These are phyloP conservation scores for Platerodrilus igneus DNA, from an alignment of 2,888 invertebrate genomes.

Conservation along the genomic window DNA sequence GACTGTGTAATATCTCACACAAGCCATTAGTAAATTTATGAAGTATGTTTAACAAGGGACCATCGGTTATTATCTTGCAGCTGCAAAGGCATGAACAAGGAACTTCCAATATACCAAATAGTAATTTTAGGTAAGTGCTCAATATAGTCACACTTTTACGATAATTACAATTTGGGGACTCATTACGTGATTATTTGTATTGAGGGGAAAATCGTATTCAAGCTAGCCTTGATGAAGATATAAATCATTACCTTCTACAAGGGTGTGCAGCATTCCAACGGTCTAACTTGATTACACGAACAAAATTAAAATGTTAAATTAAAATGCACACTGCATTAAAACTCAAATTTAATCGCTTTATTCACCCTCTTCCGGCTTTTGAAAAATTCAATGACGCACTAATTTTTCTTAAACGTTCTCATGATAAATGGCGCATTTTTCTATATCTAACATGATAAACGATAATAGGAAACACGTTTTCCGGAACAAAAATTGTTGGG, in stretches of 20 bases:
- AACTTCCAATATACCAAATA: too few species aligned
- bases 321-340: slow-evolving; percentile 27
- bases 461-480: slow-evolving; percentile 11
- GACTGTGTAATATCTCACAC: too few species aligned
- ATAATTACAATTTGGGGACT: slow-evolving; percentile 38
- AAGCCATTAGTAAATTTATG: too few species aligned
- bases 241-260: slow-evolving; percentile 42
- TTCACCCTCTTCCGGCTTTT: slow-evolving; percentile 6
- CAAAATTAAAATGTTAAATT: slow-evolving; percentile 28
- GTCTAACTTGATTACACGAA: slow-evolving; percentile 28
- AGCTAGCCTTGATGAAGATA: slow-evolving; percentile 40
- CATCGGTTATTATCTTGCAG: too few species aligned
- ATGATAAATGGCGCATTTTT: slow-evolving; percentile 7
- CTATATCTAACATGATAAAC: slow-evolving; percentile 5
- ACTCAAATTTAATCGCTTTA: slow-evolving; percentile 16
- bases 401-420: slow-evolving; percentile 6
- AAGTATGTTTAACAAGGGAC: too few species aligned
- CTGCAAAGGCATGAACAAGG: too few species aligned
- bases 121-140: slow-evolving; percentile 20
- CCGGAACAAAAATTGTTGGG: too few species aligned
- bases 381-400: slow-evolving; percentile 9
- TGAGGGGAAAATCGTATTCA: slow-evolving; percentile 37
- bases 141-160: slow-evolving; percentile 35
- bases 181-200: slow-evolving; percentile 39
- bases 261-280: slow-evolving; percentile 36